Evolutionary conservation across 2,113 vertebrate genomes (phyloP).

Genomic region (Nyctibius bracteatus): DNA sequence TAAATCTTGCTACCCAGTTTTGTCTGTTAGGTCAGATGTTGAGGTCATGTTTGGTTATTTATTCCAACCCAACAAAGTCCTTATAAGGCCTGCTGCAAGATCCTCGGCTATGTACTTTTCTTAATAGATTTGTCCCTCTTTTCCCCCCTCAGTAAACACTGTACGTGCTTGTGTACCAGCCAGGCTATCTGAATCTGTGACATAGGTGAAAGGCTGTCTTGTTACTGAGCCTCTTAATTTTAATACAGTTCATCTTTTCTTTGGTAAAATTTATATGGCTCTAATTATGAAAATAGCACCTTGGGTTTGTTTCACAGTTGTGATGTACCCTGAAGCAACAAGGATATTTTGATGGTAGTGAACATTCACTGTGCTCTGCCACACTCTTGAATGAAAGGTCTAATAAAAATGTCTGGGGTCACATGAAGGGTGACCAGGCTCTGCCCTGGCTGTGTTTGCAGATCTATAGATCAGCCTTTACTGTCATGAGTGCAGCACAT

Average conservation of each 20-base stretch:
- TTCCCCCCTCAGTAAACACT: not conserved
- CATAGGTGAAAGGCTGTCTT: not conserved
- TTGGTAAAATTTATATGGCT: not conserved
- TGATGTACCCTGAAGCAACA: not conserved
- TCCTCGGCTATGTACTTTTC: not conserved
- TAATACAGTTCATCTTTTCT: not conserved
- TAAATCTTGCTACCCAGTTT: not conserved
- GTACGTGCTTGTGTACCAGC: not conserved
- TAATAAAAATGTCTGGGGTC: not conserved
- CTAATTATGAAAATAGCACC: not conserved
- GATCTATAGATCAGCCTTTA: not conserved
- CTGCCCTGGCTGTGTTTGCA: not conserved
- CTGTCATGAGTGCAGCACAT: not conserved
- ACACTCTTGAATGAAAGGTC: not conserved
- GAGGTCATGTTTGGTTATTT: constrained; percentile 24
- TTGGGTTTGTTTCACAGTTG: not conserved
- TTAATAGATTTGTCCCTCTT: not conserved
- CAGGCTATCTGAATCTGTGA: not conserved
- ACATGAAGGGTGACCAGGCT: not conserved
- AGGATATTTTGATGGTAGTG: not conserved
- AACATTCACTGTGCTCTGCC: not conserved
- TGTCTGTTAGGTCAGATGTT: constrained; percentile 5
- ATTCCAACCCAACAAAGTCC: not conserved
- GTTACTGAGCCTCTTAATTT: not conserved
- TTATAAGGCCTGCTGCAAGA: not conserved